These are phyloP conservation scores for Falco punctatus DNA, from an alignment of 2,113 vertebrate species.

Conservation along the genomic window DNA sequence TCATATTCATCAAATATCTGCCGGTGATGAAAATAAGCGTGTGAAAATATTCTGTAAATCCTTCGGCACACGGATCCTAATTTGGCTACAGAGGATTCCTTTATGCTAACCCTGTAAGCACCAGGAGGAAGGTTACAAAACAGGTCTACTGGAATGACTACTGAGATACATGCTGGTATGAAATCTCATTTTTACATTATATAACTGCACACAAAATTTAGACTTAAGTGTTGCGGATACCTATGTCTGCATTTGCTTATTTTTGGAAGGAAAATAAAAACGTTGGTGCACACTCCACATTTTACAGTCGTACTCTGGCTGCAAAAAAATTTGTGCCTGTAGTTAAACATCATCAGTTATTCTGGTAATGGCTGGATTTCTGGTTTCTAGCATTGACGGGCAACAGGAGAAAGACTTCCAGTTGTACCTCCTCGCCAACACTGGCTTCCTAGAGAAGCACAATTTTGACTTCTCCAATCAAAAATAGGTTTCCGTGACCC, in stretches of 20 bases:
- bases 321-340: neutral
- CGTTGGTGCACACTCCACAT: neutral
- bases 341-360: neutral
- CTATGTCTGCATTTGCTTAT: neutral
- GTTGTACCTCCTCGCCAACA: neutral
- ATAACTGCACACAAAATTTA: neutral
- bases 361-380: neutral
- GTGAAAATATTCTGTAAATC: slow-evolving; percentile 99
- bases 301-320: neutral
- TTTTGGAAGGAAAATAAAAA: neutral
- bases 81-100: slow-evolving; percentile 99
- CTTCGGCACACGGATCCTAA: slow-evolving; percentile 97
- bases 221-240: neutral
- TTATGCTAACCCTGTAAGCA: slow-evolving; percentile 94
- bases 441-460: neutral
- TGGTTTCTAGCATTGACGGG: neutral
- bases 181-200: neutral
- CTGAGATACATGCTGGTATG: accelerated
- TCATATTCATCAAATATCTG: slow-evolving; percentile 99
- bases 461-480: neutral
- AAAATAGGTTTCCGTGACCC: neutral
- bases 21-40: slow-evolving; percentile 98
- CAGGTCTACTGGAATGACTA: neutral
- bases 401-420: neutral
- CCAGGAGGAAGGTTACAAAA: slow-evolving; percentile 21